These are phyloP conservation scores for Pseudococcus jackbeardsleyi DNA, from an alignment of 2,888 invertebrate species.

Conservation along the genomic window DNA sequence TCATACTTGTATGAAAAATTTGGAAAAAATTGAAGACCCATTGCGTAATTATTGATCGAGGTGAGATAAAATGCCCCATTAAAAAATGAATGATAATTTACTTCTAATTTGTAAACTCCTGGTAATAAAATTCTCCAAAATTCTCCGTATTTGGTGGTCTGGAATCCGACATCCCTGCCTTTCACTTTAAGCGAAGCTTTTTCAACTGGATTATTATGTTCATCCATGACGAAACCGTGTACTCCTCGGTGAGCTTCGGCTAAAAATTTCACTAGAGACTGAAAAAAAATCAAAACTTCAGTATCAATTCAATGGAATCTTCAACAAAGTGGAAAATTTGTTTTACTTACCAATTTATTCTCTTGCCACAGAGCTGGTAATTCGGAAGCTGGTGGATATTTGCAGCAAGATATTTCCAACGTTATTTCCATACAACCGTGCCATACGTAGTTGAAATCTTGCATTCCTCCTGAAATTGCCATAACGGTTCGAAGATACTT, in stretches of 20 bases:
- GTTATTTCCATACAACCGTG: slow-evolving; percentile 79
- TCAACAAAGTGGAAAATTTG: background rate
- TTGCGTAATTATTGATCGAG: too few relatives aligned
- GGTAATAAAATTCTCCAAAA: slow-evolving; percentile 78
- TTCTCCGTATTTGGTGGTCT: slow-evolving; percentile 74
- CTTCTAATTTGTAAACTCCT: slow-evolving; percentile 75
- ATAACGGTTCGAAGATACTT: background rate
- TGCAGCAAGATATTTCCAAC: slow-evolving; percentile 78
- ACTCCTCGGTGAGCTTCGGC: slow-evolving; percentile 75
- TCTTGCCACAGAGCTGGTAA: slow-evolving; percentile 74
- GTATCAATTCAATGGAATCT: too few relatives aligned
- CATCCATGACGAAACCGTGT: slow-evolving; percentile 74
- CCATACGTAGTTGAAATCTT: slow-evolving; percentile 78
- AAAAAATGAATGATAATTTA: slow-evolving; percentile 67
- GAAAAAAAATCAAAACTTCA: slow-evolving; percentile 66
- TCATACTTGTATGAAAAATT: too few relatives aligned
- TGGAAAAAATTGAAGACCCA: too few relatives aligned
- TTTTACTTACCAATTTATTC: slow-evolving; percentile 72
- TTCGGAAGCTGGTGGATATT: slow-evolving; percentile 74
- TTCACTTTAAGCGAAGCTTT: slow-evolving; percentile 73
- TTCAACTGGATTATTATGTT: slow-evolving; percentile 71
- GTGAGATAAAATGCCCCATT: too few relatives aligned
- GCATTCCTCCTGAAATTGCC: slow-evolving; percentile 74
- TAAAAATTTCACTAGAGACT: slow-evolving; percentile 74
- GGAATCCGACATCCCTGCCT: slow-evolving; percentile 75